Evolutionary conservation across 2,113 vertebrate genomes (phyloP).

Genomic region (Setophaga coronata): DNA sequence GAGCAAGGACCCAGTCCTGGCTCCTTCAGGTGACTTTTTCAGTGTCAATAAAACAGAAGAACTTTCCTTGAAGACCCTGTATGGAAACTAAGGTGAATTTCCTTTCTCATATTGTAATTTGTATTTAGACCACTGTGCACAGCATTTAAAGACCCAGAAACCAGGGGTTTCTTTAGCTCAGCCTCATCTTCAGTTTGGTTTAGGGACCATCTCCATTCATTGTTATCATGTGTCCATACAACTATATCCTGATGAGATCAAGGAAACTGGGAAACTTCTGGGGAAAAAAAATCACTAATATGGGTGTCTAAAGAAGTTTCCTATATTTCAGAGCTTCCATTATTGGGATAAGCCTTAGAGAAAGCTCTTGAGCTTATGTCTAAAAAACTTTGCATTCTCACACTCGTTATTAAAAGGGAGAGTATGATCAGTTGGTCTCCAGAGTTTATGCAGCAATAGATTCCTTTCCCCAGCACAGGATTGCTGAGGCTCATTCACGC

Average conservation of each 20-base stretch:
- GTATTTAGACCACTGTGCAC: background rate
- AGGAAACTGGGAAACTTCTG: background rate
- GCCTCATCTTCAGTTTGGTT: background rate
- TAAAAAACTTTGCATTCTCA: background rate
- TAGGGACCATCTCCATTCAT: background rate
- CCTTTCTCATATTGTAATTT: background rate
- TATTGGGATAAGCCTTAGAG: background rate
- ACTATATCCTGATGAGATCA: background rate
- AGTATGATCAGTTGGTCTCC: background rate
- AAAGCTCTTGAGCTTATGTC: background rate
- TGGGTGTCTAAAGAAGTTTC: background rate
- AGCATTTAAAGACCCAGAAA: background rate
- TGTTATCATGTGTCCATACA: background rate
- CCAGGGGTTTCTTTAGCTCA: background rate
- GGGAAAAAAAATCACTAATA: background rate
- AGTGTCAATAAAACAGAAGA: background rate
- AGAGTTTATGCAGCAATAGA: background rate
- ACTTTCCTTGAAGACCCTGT: fast-evolving
- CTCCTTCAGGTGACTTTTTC: conserved; percentile 11
- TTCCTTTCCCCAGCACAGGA: background rate
- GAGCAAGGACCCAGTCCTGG: background rate
- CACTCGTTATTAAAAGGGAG: background rate
- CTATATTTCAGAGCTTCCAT: background rate
- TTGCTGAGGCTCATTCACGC: conserved; percentile 8
- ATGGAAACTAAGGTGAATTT: background rate